phyloP scores from a whole-genome alignment of 2,888 invertebrate genomes.

The Stenolophus ochropezus region DNA sequence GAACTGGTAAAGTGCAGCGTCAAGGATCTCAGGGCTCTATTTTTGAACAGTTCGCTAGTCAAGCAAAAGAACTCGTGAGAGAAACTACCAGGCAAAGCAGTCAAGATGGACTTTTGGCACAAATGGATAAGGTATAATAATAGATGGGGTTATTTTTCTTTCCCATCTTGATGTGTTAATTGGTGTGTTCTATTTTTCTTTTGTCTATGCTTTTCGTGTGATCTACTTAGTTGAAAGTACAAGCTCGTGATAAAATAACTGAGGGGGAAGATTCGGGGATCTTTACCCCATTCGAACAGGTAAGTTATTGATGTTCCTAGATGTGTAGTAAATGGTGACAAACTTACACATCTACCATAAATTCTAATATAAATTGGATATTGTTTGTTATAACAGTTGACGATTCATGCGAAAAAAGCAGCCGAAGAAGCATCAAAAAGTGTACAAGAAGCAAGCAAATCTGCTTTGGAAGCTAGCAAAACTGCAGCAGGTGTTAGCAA shows the following conservation, averaged over 20 bases:
- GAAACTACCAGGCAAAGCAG: conserved; percentile 93
- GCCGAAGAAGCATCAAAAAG: conserved; percentile 88
- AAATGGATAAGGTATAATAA: conserved; percentile 88
- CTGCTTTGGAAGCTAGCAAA: conserved; percentile 89
- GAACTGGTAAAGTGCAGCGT: conserved; percentile 74
- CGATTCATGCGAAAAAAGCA: conserved; percentile 91
- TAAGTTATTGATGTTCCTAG: conserved; percentile 72
- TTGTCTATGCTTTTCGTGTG: conserved; percentile 64
- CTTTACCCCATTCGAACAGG: conserved; percentile 89
- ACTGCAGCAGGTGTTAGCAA: conserved; percentile 92
- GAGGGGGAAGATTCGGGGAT: conserved; percentile 85
- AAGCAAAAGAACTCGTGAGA: conserved; percentile 91
- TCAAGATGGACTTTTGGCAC: conserved; percentile 90
- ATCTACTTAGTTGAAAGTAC: conserved; percentile 75
- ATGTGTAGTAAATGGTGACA: conserved; percentile 8
- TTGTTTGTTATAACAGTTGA: conserved; percentile 76
- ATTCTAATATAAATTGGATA: neutral
- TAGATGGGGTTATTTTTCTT: conserved; percentile 41
- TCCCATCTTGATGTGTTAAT: conserved; percentile 47
- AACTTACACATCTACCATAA: neutral
- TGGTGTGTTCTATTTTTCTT: conserved; percentile 61
- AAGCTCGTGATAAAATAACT: conserved; percentile 76
- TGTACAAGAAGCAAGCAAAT: conserved; percentile 89
- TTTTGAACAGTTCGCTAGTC: conserved; percentile 90
- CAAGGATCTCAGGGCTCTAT: conserved; percentile 90